phyloP scores from a whole-genome alignment of 1,140 invertebrate species.

The Leptinotarsa defecta region DNA sequence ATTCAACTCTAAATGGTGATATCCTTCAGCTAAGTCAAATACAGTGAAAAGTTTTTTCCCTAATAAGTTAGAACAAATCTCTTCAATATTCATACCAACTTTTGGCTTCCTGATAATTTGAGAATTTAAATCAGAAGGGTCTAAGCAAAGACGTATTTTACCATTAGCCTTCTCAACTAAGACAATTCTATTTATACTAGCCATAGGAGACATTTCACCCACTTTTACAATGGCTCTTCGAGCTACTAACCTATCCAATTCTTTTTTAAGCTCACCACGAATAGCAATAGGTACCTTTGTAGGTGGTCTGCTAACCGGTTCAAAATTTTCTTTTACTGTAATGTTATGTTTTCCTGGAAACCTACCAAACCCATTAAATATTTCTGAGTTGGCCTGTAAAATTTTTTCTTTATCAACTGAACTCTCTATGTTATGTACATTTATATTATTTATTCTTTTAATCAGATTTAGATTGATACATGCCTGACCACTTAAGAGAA shows the following conservation, averaged over 20 bases:
- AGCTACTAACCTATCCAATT: conserved; percentile 16
- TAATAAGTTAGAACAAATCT: conserved; percentile 28
- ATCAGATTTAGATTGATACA: conserved; percentile 13
- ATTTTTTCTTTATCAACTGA: not conserved
- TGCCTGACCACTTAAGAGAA: not conserved
- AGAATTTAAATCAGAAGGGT: conserved; percentile 29
- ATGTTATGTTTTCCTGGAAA: conserved; percentile 11
- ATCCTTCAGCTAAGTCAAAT: too few relatives aligned
- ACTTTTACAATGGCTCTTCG: conserved; percentile 13
- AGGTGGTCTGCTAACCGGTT: not conserved
- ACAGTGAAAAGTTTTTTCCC: not conserved
- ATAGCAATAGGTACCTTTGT: conserved; percentile 19
- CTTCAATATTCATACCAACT: conserved; percentile 19
- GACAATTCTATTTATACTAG: too few relatives aligned
- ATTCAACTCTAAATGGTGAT: not conserved
- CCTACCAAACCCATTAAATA: conserved; percentile 22
- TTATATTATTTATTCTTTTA: not conserved
- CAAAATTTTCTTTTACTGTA: too few relatives aligned
- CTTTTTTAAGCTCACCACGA: conserved; percentile 17
- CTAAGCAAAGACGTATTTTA: conserved; percentile 21
- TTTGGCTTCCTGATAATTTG: conserved; percentile 21
- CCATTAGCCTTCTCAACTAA: too few relatives aligned
- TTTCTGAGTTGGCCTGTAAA: not conserved
- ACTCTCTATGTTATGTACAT: not conserved
- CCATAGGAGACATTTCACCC: not conserved